These are phyloP conservation scores for Pollachius pollachius DNA, from an alignment of 2,113 vertebrate species.

Conservation along the genomic window DNA sequence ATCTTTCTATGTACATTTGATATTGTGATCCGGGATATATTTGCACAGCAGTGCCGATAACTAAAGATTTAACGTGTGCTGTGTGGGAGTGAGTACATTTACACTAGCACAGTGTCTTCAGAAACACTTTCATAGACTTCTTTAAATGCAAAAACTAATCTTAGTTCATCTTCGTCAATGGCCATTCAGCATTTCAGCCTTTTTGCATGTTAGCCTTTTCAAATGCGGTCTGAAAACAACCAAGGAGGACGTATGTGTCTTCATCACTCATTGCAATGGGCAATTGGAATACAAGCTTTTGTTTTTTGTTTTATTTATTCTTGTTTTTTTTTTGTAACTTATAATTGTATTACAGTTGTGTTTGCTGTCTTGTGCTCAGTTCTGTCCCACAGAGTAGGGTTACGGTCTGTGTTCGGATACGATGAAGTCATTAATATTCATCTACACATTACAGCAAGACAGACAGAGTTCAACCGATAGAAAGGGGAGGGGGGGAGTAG, in stretches of 20 bases:
- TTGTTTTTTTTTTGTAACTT: slow-evolving; percentile 7
- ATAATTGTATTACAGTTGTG: slow-evolving; percentile 6
- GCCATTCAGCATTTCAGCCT: too few relatives aligned
- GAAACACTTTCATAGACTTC: too few relatives aligned
- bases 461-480: slow-evolving; percentile 48
- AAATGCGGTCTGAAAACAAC: too few relatives aligned
- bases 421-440: slow-evolving; percentile 30
- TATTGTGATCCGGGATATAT: neutral
- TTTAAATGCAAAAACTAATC: too few relatives aligned
- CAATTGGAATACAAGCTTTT: neutral
- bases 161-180: too few relatives aligned
- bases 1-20: neutral
- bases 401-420: slow-evolving; percentile 24
- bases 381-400: neutral
- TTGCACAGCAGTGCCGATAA: too few relatives aligned
- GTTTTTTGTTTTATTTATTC: neutral
- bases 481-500: neutral
- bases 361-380: slow-evolving; percentile 9
- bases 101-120: too few relatives aligned
- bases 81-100: too few relatives aligned
- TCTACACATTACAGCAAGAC: slow-evolving; percentile 32
- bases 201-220: too few relatives aligned
- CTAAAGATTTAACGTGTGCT: too few relatives aligned
- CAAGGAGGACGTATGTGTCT: too few relatives aligned
- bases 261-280: too few relatives aligned